These are phyloP conservation scores for Leptestheria dahalacensis DNA, from an alignment of 1,140 invertebrate genomes.

Conservation along the genomic window DNA sequence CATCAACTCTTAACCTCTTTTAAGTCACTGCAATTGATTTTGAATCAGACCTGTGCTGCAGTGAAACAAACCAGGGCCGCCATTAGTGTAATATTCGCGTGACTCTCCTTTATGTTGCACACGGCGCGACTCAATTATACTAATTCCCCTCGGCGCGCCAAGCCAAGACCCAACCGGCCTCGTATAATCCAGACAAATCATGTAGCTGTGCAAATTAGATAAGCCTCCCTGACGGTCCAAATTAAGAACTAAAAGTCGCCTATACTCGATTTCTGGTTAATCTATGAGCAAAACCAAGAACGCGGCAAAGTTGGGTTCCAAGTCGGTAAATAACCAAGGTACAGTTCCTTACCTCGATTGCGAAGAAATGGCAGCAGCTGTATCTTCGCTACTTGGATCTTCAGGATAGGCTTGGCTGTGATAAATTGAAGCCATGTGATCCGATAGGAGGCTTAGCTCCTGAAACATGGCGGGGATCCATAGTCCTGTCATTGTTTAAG, in stretches of 20 bases:
- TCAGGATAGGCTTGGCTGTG: background rate
- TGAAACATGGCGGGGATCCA: constrained; percentile 5
- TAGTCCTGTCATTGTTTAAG: constrained; percentile 8
- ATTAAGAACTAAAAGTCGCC: too few relatives aligned
- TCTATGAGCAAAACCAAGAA: too few relatives aligned
- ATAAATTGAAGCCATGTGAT: background rate
- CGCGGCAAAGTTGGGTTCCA: too few relatives aligned
- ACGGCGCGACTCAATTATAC: background rate
- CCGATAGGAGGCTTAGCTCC: background rate
- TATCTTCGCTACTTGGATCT: background rate
- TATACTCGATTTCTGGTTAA: too few relatives aligned
- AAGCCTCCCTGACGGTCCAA: too few relatives aligned
- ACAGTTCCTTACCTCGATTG: background rate
- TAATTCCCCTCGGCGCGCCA: background rate
- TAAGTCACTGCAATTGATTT: too few relatives aligned
- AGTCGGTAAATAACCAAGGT: too few relatives aligned
- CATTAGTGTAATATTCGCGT: background rate
- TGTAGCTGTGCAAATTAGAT: too few relatives aligned
- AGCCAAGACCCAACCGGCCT: background rate
- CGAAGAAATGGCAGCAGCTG: background rate
- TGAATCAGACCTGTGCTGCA: background rate
- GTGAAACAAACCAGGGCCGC: background rate
- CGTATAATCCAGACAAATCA: too few relatives aligned
- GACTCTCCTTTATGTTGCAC: background rate
- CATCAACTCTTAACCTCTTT: too few relatives aligned